Percentiles rank a stretch among this genome's conserved stretches.
These are phyloP conservation scores for Lacerta agilis DNA, from an alignment of 2,797 vertebrate species.

Conservation along the genomic window DNA sequence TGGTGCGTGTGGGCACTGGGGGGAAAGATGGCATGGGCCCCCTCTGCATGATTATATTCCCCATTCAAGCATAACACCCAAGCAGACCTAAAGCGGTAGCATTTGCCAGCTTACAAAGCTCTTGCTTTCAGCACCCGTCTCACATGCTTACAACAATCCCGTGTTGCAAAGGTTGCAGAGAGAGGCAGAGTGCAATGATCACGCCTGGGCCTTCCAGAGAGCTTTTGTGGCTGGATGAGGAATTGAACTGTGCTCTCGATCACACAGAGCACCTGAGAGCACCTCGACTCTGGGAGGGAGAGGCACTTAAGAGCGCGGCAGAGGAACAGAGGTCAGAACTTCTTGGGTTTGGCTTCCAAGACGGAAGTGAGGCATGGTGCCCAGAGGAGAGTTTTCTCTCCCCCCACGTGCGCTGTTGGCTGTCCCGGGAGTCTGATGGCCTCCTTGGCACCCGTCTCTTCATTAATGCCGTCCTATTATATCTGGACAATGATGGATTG, in stretches of 20 bases:
- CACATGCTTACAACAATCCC: not conserved
- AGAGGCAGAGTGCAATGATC: too few species aligned
- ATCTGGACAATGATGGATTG: constrained; percentile 12
- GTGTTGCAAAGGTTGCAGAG: not conserved
- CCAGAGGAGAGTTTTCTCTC: not conserved
- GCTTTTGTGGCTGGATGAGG: not conserved
- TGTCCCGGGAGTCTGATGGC: not conserved
- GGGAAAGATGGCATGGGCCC: too few species aligned
- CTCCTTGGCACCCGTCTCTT: constrained; percentile 10
- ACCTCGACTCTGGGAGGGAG: not conserved
- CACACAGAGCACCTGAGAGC: not conserved
- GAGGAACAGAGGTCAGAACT: not conserved
- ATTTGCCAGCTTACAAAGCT: not conserved
- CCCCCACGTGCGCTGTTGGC: not conserved
- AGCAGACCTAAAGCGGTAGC: too few species aligned
- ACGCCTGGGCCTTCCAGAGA: too few species aligned
- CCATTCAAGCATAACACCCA: not conserved
- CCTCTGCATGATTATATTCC: too few species aligned
- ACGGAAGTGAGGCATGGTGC: not conserved
- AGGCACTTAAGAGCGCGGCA: not conserved
- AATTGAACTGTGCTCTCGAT: not conserved
- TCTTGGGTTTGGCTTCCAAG: not conserved
- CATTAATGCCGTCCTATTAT: constrained; percentile 27
- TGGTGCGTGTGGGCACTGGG: too few species aligned
- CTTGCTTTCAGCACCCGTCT: too few species aligned